These are phyloP conservation scores for Sarcophaga subvicina DNA, from an alignment of 2,888 invertebrate genomes.

Conservation along the genomic window DNA sequence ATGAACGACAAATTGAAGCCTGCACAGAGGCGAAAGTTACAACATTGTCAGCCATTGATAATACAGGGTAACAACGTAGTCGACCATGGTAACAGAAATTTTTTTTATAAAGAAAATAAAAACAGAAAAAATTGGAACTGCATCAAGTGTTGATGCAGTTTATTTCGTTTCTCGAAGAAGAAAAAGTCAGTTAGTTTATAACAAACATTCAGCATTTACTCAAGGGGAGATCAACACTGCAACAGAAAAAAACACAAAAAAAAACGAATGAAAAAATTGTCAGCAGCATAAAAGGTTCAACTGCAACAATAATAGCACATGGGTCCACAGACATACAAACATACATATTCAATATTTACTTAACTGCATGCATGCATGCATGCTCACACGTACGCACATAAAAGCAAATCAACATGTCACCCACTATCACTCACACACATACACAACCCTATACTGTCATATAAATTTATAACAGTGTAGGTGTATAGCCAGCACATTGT, in stretches of 20 bases:
- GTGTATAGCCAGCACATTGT: constrained; percentile 35
- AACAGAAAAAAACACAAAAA: neutral
- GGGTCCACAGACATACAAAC: neutral
- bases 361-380: neutral
- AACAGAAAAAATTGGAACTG: constrained; percentile 26
- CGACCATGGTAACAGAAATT: constrained; percentile 51
- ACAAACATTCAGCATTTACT: constrained; percentile 32
- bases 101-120: neutral
- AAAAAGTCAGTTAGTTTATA: constrained; percentile 10
- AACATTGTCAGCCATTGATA: constrained; percentile 15
- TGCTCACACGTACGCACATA: neutral
- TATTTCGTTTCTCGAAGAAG: constrained; percentile 35
- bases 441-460: neutral
- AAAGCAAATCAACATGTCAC: constrained; percentile 42
- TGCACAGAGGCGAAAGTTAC: constrained; percentile 23
- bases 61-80: constrained; percentile 36
- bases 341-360: neutral
- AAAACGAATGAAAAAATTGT: neutral
- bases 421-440: constrained; percentile 16
- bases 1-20: constrained; percentile 27
- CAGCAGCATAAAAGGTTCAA: neutral
- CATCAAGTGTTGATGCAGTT: constrained; percentile 64
- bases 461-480: neutral
- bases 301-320: neutral
- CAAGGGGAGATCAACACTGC: constrained; percentile 23